These are phyloP conservation scores for Leistus spinibarbis DNA, from an alignment of 2,888 invertebrate species.

Conservation along the genomic window DNA sequence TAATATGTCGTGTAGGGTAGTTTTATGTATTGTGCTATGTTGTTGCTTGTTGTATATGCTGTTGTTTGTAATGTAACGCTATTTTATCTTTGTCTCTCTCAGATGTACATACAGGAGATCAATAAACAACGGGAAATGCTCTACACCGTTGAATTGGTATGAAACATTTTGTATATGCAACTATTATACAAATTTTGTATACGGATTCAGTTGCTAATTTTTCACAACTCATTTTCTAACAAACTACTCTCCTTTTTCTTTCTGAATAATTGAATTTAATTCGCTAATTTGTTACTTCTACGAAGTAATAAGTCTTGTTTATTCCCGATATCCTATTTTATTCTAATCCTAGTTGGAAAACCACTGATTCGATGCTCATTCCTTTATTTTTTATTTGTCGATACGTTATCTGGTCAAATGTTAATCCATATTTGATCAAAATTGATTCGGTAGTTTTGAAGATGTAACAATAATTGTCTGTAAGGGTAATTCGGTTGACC, in stretches of 20 bases:
- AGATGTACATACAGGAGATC: constrained; percentile 90
- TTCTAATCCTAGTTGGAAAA: no score
- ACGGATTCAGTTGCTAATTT: constrained; percentile 8
- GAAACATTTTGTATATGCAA: constrained; percentile 50
- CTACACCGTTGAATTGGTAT: constrained; percentile 84
- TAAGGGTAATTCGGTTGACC: no score
- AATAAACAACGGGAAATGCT: constrained; percentile 84
- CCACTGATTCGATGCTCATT: no score
- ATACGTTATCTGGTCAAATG: no score
- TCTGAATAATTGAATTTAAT: background rate
- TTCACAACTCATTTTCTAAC: background rate
- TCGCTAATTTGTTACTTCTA: no score
- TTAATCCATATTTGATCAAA: no score
- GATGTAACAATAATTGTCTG: no score
- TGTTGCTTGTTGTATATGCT: constrained; percentile 53
- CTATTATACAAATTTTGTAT: constrained; percentile 46
- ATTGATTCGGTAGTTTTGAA: no score
- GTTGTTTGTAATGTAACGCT: constrained; percentile 50
- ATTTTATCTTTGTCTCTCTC: constrained; percentile 62
- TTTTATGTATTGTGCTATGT: constrained; percentile 32
- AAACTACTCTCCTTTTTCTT: background rate
- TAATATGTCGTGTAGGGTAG: constrained; percentile 15
- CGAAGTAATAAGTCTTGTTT: no score
- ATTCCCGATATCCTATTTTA: no score
- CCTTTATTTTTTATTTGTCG: no score